These are phyloP conservation scores for Mallotus villosus DNA, from an alignment of 2,797 vertebrate genomes.

Conservation along the genomic window DNA sequence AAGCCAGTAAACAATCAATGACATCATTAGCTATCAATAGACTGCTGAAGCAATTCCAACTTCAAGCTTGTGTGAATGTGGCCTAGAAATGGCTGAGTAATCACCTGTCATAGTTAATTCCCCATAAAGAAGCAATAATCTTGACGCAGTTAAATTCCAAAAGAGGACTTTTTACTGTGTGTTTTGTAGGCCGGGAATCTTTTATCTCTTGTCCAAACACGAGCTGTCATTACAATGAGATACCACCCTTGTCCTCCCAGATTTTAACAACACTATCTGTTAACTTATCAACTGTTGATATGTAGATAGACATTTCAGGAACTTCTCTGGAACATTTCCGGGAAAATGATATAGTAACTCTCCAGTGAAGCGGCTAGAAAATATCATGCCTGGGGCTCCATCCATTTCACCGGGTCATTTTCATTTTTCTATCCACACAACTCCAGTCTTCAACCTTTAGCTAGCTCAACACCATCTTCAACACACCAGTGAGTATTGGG, in stretches of 20 bases:
- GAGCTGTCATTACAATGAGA: conserved; percentile 10
- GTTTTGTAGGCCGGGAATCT: no score
- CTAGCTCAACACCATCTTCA: background rate
- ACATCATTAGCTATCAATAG: no score
- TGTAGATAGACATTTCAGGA: background rate
- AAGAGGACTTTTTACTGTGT: no score
- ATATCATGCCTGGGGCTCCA: background rate
- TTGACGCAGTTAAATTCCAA: background rate
- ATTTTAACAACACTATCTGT: no score
- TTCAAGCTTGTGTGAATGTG: no score
- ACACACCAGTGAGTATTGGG: background rate
- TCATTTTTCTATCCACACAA: no score
- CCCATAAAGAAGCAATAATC: background rate
- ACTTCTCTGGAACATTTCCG: background rate
- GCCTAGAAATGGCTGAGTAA: no score
- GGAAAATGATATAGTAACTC: background rate
- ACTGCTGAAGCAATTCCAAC: no score
- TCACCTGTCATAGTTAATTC: background rate
- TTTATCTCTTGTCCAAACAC: no score
- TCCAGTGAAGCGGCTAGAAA: background rate
- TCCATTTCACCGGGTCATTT: background rate
- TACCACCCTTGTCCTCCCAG: conserved; percentile 3
- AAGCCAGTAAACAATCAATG: no score
- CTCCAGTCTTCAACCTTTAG: background rate
- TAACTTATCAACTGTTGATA: no score